Base-by-base conservation (phyloP, 2,888 invertebrate genomes). In the Chymomyza fuscimana region DNA sequence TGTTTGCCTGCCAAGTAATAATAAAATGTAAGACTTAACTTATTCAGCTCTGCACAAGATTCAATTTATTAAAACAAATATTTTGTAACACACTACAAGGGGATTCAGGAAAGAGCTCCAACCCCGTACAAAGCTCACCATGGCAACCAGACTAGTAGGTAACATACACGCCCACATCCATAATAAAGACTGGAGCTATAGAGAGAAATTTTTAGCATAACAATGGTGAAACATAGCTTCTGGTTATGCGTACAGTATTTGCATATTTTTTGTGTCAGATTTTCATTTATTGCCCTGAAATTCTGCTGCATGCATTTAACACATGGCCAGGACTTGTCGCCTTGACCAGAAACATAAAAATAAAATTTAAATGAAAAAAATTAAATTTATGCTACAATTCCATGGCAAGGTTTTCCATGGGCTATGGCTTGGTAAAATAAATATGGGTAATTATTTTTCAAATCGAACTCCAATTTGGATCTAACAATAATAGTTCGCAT, bases 201-300 rank as follows among this genome's bases (percentile, higher is more conserved):
- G 69, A 71, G 71, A 32, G 59, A 63, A 52, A 54, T 69, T 71
- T 52, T 82, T 82, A 75, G 82, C 80, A 82, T 82, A 82, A 82
- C 81, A 80, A 82, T 65, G 67, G 78, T 59, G 15, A 64, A 4
- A 19, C 25, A 10, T 22, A 62, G 65, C 64, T 46, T 10, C 40
- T 46, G 40, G 40, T 46, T 46, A 46, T 19, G 52, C 29, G 25
- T 64, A 19, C 62, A 60, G 62, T 59, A 73, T 78, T 81, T 81
- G 72, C 84, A 81, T 81, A 81, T 83, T 79, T 79, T 64, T 79
- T 69, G 15, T 72, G 74, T 70, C 79, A 70, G 72, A 81, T 72
- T 74, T 72, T 74, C 79, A 79, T 81, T 81, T 79, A 83, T 81
- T 81, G 71, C 63, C 76, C 58, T 58, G 67, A 69, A 77, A 77